Base-by-base conservation (phyloP, 2,113 vertebrate genomes). In the Sinosuthora webbiana region DNA sequence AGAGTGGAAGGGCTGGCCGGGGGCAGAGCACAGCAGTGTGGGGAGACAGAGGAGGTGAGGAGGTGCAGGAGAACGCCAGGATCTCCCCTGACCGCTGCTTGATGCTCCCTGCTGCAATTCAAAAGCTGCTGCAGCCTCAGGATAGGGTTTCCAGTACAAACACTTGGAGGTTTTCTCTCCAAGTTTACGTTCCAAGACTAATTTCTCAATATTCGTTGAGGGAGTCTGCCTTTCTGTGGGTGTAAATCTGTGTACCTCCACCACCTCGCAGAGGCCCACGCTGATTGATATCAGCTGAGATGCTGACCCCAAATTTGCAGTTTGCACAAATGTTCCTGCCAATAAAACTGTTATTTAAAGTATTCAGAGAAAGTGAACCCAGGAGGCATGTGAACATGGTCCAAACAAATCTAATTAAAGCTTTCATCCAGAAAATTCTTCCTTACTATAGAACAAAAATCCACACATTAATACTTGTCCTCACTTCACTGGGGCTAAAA, bases 391-490 rank as follows among this genome's bases (percentile, higher is more conserved):
- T 79, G 94, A 94, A 87, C 69, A 28, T 11, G 65, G 68, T 94
- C 95, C 96, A 97, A 97, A 96, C 85, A 96, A 96, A 96, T 93
- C 93, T 90, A 83, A 96, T 97, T 94, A 96, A 95, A 96, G 90
- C 92, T 95, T 97, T 97, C 94, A 94, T 95, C 90, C 95, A 96
- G 94, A 95, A 96, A 95, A 94, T 96, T 95, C 92, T 96, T 92
- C 93, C 94, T 94, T 92, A 79, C 71, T 86, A 56, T 39, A 83
- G 90, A 94, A 71, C 45, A 94, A 90, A 63, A 90, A 96, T 95
- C 89, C 73, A 78, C 87, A 83, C 57, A 89, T 90, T 93, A 93
- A 64, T 84, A 78, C 68, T 94, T 90, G 83, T 94, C 92, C 88
- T 95, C 92, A 90, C 93, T 94, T 94, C 83, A 64, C 86, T 90